Evolutionary conservation across 2,888 invertebrate genomes (phyloP), one percentile per base, ranked within the genome.

Genomic region (Himalopsyche kuldschensis): DNA sequence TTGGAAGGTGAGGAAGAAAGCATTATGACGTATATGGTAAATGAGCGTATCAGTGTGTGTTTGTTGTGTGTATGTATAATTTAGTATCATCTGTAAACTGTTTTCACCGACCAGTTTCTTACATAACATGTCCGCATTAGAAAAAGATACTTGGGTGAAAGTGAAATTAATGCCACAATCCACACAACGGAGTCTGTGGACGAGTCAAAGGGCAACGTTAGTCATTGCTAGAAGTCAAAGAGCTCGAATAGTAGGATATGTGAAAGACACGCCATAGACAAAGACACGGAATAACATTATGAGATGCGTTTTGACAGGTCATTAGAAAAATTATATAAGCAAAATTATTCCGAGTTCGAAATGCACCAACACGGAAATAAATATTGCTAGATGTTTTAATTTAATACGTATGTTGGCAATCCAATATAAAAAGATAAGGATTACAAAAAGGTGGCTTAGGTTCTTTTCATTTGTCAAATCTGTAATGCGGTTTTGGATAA

Each of bases 101-200:
- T 82, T 82, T 84, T 80, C 82, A 63, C 80, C 46, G 69, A 84
- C 84, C 78, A 80, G 84, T 84, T 80, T 79, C 82, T 84, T 84
- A 82, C 82, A 82, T 84, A 84, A 84, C 47, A 83, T 20, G 77
- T 79, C 75, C n/a, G 47, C 17, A 30, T 41, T 80, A 41, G 79
- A 48, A 55, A 55, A 55, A 55, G 55, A 55, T 55, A 55, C 55
- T 55, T 80, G 63, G 80, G 84, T 80, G 84, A 84, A 84, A 84
- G 84, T 78, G 79, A 47, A 75, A 82, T 75, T 76, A 32, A 79
- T 76, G 78, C 55, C 55, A 55, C 55, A 55, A 55, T 55, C 55
- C 20, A n/a, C 55, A 55, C 20, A 55, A 24, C 55, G 24, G 20
- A 55, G 55, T 55, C 55, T 55, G 55, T 10, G 55, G 55, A 55